phyloP scores from a whole-genome alignment of 2,113 vertebrate genomes.

The Excalfactoria chinensis region DNA sequence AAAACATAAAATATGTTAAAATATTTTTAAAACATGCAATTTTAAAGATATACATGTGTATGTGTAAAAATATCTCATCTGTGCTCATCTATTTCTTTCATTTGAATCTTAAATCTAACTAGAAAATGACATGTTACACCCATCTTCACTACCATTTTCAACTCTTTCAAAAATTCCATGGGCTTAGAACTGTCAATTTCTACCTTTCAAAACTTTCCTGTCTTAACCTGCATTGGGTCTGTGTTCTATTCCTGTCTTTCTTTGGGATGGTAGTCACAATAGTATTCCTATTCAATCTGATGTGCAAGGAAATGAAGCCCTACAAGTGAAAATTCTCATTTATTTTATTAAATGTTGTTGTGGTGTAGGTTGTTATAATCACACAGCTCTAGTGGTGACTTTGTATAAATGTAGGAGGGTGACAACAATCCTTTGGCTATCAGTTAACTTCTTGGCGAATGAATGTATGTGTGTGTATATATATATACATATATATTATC shows the following conservation, averaged over 20 bases:
- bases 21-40: too few species aligned
- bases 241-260: background rate
- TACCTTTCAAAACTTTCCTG: background rate
- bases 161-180: background rate
- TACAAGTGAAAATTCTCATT: background rate
- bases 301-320: background rate
- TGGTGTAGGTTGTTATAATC: background rate
- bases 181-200: background rate
- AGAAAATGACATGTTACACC: background rate
- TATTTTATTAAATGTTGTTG: background rate
- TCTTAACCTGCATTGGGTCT: background rate
- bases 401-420: background rate
- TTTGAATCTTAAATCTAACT: background rate
- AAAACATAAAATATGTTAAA: background rate
- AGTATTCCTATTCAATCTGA: background rate
- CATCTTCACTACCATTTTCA: background rate
- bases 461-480: too few species aligned
- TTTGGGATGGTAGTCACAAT: background rate
- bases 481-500: background rate
- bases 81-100: rapidly evolving
- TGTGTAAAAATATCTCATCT: background rate
- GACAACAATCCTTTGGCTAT: background rate
- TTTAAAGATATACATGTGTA: too few species aligned
- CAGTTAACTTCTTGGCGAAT: background rate
- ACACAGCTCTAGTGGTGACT: background rate